A percentile compares a stretch with the other conserved stretches of the same genome.
Evolutionary conservation across 2,113 vertebrate genomes (phyloP).

Genomic region (Pseudonaja textilis): DNA sequence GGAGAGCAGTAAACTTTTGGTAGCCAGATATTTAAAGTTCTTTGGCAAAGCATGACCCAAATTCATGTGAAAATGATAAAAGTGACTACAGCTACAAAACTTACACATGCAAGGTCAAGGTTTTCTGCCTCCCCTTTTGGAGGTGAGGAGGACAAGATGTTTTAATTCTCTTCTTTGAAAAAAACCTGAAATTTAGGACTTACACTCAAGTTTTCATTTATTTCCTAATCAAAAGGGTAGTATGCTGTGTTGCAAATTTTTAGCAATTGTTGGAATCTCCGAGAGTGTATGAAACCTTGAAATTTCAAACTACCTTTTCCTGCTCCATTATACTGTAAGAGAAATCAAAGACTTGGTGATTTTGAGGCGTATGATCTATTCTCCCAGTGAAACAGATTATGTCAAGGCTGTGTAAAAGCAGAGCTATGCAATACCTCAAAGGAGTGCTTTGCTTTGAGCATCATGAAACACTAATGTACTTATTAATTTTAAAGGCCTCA

Average conservation of each 20-base stretch:
- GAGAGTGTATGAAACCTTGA: background rate
- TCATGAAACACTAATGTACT: background rate
- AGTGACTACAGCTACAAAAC: background rate
- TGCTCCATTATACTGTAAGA: background rate
- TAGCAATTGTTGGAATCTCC: background rate
- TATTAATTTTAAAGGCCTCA: background rate
- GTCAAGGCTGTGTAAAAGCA: background rate
- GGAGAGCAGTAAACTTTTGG: background rate
- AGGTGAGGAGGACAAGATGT: background rate
- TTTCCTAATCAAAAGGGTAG: background rate
- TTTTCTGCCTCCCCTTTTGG: background rate
- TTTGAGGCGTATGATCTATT: background rate
- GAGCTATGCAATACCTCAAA: background rate
- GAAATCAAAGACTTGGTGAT: background rate
- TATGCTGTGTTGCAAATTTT: background rate
- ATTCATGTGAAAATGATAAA: background rate
- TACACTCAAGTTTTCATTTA: background rate
- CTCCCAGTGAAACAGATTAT: background rate
- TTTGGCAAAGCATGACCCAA: background rate
- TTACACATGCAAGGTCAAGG: background rate
- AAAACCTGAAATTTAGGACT: background rate
- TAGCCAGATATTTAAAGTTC: background rate
- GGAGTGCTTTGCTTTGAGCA: background rate
- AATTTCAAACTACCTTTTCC: background rate
- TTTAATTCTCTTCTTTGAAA: background rate